Evolutionary conservation across 2,113 vertebrate genomes (phyloP), one percentile per base, ranked within the genome.

Genomic region (Neodontobutis hainanensis): DNA sequence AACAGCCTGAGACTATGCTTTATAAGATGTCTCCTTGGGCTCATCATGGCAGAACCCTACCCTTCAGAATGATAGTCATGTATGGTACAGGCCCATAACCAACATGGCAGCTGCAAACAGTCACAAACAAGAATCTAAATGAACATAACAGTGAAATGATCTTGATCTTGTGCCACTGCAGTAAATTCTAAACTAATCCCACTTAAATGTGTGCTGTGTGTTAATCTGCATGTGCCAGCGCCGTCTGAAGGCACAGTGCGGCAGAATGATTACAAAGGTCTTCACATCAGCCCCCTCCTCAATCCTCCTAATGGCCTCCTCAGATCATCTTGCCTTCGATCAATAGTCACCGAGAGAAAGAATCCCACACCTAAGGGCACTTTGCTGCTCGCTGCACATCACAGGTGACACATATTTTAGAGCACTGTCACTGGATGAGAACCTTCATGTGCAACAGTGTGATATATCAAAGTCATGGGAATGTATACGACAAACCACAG

Each of bases 321-420:
- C 68, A 81, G 75, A 89, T 85, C 75, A 84, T 86, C 84, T 86
- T 75, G 61, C 69, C 69, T 68, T 78, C 77, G 84, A 88, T 88
- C 90, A 85, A 90, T 90, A 90, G 64, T 32, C 76, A 76, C 83
- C 73, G 78, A 81, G 79, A 86, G 80, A 68, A 79, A 80, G 70
- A 77, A 80, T 85, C 85, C 63, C 78, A 73, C 80, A 86, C 81
- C 83, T 83, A 77, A 69, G 75, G 82, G 82, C 83, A 78, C 76
- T 73, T 63, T 83, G 66, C 79, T 80, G 70, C 59, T 53, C 62
- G 8, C 68, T 56, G 73, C 73, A 77, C 60, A 79, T 85, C 69
- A 84, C 77, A 83, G 34, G 66, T 78, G 78, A 87, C 79, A 85
- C 76, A 65, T 84, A 75, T 80, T 61, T 77, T 49, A 70, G 70